Conservation (phyloP, 2,113 vertebrate species). For the Pao palembangensis region DNA sequence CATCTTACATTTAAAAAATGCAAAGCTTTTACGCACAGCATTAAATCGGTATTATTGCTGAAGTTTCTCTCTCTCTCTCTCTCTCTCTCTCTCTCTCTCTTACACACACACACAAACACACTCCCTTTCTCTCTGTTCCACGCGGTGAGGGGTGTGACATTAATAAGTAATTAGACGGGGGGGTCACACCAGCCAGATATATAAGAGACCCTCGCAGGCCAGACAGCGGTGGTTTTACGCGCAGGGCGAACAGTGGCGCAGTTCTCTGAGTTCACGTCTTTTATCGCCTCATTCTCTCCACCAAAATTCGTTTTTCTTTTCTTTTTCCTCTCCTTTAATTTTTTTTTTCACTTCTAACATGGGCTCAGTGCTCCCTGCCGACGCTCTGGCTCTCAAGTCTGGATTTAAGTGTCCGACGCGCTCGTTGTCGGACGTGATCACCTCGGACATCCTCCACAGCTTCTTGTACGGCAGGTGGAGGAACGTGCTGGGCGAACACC, state of each 20-base stretch:
- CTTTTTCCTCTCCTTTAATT: background rate
- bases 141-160: slow-evolving; percentile 87
- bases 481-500: slow-evolving; percentile 91
- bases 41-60: background rate
- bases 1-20: background rate
- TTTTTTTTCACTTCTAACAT: slow-evolving; percentile 54
- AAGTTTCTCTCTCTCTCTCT: background rate
- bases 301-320: background rate
- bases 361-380: slow-evolving; percentile 92
- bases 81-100: background rate
- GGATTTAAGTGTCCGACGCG: slow-evolving; percentile 84
- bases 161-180: slow-evolving; percentile 94
- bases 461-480: slow-evolving; percentile 96
- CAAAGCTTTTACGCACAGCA: background rate
- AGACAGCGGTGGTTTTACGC: slow-evolving; percentile 50
- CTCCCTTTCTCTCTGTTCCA: slow-evolving; percentile 48
- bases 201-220: slow-evolving; percentile 77
- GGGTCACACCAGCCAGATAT: slow-evolving; percentile 85
- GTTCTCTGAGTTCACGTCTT: too few species aligned
- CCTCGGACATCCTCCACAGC: slow-evolving; percentile 95
- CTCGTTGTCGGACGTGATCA: slow-evolving; percentile 91
- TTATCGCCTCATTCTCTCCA: too few species aligned
- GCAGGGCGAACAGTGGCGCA: slow-evolving; percentile 4
- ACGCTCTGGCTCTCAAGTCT: slow-evolving; percentile 86
- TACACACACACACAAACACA: background rate